A percentile compares a stretch with the other conserved stretches of the same genome.
Conservation (phyloP, 2,888 invertebrate species). For the Limnephilus lunatus region DNA sequence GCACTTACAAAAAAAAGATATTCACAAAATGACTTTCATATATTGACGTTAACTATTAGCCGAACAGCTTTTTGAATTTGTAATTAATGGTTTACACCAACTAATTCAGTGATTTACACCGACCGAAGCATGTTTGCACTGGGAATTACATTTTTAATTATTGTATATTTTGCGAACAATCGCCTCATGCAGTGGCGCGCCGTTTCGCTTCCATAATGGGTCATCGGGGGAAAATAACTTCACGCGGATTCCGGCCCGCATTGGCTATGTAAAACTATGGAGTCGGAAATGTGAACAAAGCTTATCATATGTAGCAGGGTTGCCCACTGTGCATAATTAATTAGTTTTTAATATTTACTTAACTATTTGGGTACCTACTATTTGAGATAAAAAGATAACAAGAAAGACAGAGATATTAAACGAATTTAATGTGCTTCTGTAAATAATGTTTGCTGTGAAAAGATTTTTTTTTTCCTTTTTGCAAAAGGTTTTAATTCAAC, state of each 20-base stretch:
- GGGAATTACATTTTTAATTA: neutral
- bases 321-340: neutral
- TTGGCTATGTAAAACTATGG: slow-evolving; percentile 15
- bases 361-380: too few species aligned
- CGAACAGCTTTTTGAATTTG: neutral
- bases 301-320: slow-evolving; percentile 12
- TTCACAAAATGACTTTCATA: too few species aligned
- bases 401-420: too few species aligned
- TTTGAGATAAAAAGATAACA: too few species aligned
- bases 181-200: slow-evolving; percentile 5
- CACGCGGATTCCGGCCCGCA: neutral
- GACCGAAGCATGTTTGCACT: neutral
- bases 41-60: neutral
- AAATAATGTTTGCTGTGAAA: too few species aligned
- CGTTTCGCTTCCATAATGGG: slow-evolving; percentile 7
- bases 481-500: too few species aligned
- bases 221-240: neutral
- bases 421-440: too few species aligned
- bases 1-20: too few species aligned
- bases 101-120: neutral
- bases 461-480: too few species aligned
- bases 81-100: neutral
- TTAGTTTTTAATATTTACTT: neutral
- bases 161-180: slow-evolving; percentile 12
- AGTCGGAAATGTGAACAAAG: slow-evolving; percentile 16